A percentile compares a stretch with the other conserved stretches of the same genome.
These are phyloP conservation scores for Nerophis lumbriciformis DNA, from an alignment of 2,113 vertebrate genomes.

Conservation along the genomic window DNA sequence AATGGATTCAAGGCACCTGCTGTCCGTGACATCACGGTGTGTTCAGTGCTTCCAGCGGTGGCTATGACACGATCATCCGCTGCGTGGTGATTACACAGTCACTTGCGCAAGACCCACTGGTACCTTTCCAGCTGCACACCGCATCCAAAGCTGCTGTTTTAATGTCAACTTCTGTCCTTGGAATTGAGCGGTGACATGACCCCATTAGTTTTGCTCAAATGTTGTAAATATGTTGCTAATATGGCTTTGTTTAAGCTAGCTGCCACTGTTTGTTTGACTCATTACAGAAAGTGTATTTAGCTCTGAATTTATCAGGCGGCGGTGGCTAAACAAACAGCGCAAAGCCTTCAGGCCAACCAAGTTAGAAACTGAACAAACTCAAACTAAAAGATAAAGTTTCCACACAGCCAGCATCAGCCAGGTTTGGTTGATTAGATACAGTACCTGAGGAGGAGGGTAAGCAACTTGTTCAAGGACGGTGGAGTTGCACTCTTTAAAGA, in stretches of 20 bases:
- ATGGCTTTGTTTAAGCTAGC: neutral
- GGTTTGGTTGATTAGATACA: conserved; percentile 66
- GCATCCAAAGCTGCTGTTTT: conserved; percentile 4
- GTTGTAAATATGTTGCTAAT: conserved; percentile 10
- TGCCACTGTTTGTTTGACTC: conserved; percentile 42
- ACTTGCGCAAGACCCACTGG: conserved; percentile 34
- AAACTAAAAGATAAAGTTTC: conserved; percentile 58
- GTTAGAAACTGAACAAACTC: conserved; percentile 59
- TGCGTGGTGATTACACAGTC: conserved; percentile 12
- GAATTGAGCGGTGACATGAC: conserved; percentile 8
- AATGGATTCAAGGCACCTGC: conserved; percentile 49
- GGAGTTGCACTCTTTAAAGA: conserved; percentile 17
- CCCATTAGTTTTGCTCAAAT: conserved; percentile 22
- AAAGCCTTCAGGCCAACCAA: conserved; percentile 42
- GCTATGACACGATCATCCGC: conserved; percentile 21
- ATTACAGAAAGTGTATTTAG: conserved; percentile 46
- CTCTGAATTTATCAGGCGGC: conserved; percentile 48
- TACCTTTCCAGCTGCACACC: conserved; percentile 29
- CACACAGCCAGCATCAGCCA: conserved; percentile 37
- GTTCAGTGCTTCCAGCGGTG: conserved; percentile 17
- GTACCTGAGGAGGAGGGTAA: conserved; percentile 35
- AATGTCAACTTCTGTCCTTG: conserved; percentile 17
- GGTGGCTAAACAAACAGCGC: conserved; percentile 56
- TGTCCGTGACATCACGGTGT: conserved; percentile 54
- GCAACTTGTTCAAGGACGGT: conserved; percentile 56